Percentiles rank a stretch among this genome's conserved stretches.
Conservation (phyloP, 2,888 invertebrate genomes). For the Drosophila villosipedis region DNA sequence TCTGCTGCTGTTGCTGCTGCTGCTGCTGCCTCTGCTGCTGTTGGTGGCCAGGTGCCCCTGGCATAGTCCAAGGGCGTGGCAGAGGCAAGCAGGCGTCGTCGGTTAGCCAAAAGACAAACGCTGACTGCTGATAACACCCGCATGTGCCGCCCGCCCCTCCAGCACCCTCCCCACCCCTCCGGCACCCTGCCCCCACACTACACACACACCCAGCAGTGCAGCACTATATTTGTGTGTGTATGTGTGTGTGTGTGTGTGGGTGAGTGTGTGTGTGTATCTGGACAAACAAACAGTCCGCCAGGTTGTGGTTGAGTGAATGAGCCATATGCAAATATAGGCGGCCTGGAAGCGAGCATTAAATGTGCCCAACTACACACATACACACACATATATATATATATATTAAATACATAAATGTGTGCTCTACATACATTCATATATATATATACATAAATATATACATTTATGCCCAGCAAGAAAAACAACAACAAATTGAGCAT, state of each 20-base stretch:
- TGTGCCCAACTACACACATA: constrained; percentile 36
- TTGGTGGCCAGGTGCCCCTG: constrained; percentile 54
- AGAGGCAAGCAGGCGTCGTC: constrained; percentile 23
- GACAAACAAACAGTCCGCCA: constrained; percentile 76
- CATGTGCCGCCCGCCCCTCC: constrained; percentile 48
- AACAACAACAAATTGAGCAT: constrained; percentile 52
- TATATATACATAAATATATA: background rate
- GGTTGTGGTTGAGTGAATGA: constrained; percentile 72
- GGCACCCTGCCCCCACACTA: background rate
- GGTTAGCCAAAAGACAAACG: constrained; percentile 70
- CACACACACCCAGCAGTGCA: constrained; percentile 7
- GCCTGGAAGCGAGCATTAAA: constrained; percentile 72
- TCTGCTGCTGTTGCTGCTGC: constrained; percentile 26
- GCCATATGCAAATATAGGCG: constrained; percentile 78
- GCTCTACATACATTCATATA: background rate
- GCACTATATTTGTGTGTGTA: constrained; percentile 17
- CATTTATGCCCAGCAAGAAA: constrained; percentile 31
- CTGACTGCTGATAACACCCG: constrained; percentile 77
- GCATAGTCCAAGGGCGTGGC: constrained; percentile 28
- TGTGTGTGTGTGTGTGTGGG: constrained; percentile 6
- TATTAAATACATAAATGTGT: constrained; percentile 1
- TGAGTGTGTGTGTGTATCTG: constrained; percentile 61
- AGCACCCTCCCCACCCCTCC: background rate
- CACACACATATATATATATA: constrained; percentile 8
- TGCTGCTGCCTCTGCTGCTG: constrained; percentile 36